Evolutionary conservation across 2,113 vertebrate species (phyloP).

Genomic region (Taurulus bubalis): DNA sequence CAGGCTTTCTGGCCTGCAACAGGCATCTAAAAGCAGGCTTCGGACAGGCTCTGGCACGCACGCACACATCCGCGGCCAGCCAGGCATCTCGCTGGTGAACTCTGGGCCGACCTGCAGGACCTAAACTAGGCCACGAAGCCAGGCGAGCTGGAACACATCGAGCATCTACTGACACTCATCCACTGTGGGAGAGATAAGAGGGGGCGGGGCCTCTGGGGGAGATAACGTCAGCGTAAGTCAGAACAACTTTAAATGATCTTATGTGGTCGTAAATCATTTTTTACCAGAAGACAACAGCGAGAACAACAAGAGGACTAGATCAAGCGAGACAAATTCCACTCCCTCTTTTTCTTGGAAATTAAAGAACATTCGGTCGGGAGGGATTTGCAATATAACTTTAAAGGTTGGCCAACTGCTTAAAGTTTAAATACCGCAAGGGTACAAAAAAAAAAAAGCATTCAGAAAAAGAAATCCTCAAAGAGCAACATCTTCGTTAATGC

Average conservation of each 20-base stretch:
- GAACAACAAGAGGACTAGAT: neutral
- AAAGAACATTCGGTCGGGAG: neutral
- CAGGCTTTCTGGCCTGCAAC: conserved; percentile 59
- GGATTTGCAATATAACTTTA: neutral
- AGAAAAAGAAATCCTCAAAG: neutral
- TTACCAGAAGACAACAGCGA: neutral
- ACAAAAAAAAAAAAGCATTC: neutral
- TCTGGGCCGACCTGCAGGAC: conserved; percentile 13
- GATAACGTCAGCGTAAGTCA: neutral
- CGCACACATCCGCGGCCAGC: conserved; percentile 24
- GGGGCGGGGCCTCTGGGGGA: neutral
- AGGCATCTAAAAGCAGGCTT: conserved; percentile 43
- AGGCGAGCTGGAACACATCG: conserved; percentile 53
- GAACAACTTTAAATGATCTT: neutral
- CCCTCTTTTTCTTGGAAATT: neutral
- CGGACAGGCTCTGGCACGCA: conserved; percentile 67
- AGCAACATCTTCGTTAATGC: neutral
- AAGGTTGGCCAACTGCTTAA: neutral
- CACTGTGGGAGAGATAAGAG: conserved; percentile 1
- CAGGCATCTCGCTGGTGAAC: conserved; percentile 46
- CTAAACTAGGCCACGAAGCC: conserved; percentile 31
- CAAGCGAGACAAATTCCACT: neutral
- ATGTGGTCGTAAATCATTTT: neutral
- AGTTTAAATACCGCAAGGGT: neutral
- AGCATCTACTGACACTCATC: conserved; percentile 1